Percentiles rank a stretch among this genome's conserved stretches.
phyloP scores from a whole-genome alignment of 1,140 invertebrate genomes.

The Drosophila ohnishii region DNA sequence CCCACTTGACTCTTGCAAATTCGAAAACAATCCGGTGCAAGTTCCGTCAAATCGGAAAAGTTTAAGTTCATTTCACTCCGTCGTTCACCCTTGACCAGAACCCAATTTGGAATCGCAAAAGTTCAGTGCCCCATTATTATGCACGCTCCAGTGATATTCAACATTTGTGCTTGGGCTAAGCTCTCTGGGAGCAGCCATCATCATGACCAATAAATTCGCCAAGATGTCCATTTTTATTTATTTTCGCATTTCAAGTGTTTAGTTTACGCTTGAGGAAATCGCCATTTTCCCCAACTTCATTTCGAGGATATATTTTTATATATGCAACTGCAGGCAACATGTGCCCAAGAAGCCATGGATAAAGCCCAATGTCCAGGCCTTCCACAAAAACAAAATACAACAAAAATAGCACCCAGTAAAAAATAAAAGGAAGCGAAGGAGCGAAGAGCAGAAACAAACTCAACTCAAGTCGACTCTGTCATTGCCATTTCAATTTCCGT shows the following conservation, averaged over 20 bases:
- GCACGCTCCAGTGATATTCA: conserved; percentile 70
- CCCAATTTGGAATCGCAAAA: conserved; percentile 33
- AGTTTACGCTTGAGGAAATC: conserved; percentile 81
- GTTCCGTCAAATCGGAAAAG: neutral
- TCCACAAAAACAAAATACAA: conserved; percentile 30
- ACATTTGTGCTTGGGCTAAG: conserved; percentile 59
- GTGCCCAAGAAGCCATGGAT: conserved; percentile 42
- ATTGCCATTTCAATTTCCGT: conserved; percentile 82
- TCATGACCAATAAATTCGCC: conserved; percentile 72
- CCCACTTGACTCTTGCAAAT: conserved; percentile 6
- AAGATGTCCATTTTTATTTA: conserved; percentile 80
- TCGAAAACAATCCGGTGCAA: conserved; percentile 17
- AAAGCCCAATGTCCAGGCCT: conserved; percentile 27
- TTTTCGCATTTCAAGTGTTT: conserved; percentile 79
- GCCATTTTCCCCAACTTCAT: conserved; percentile 79
- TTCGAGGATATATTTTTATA: conserved; percentile 49
- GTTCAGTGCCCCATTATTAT: conserved; percentile 69
- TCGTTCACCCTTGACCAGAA: conserved; percentile 17
- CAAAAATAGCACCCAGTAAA: conserved; percentile 24
- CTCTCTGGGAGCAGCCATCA: conserved; percentile 18
- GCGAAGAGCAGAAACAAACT: conserved; percentile 48
- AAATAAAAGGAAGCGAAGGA: conserved; percentile 23
- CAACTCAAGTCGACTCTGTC: conserved; percentile 70
- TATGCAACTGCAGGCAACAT: conserved; percentile 65
- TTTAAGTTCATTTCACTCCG: conserved; percentile 16